Conservation (phyloP, 2,888 invertebrate species). For the Orgyia antiqua region DNA sequence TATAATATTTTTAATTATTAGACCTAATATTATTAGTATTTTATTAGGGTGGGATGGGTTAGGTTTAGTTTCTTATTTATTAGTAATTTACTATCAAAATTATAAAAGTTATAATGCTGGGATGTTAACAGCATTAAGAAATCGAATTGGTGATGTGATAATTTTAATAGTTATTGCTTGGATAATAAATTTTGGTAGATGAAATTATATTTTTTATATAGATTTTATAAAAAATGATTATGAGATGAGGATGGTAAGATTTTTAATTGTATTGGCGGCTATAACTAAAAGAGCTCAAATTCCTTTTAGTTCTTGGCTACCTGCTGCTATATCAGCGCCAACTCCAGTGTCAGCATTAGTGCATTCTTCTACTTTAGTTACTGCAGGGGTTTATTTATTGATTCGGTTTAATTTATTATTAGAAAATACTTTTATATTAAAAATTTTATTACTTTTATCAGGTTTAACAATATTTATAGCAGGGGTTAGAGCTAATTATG, state of each 20-base stretch:
- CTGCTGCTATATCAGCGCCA: constrained; percentile 86
- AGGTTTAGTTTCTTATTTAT: constrained; percentile 84
- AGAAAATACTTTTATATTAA: constrained; percentile 48
- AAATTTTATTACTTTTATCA: constrained; percentile 74
- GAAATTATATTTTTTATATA: constrained; percentile 76
- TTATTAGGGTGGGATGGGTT: constrained; percentile 86
- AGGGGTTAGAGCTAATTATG: constrained; percentile 36
- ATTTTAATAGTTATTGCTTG: constrained; percentile 80
- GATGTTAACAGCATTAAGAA: constrained; percentile 83
- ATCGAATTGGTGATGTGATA: constrained; percentile 85
- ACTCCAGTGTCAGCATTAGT: constrained; percentile 86
- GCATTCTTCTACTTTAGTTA: constrained; percentile 88
- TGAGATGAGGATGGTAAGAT: constrained; percentile 54
- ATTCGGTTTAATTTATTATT: constrained; percentile 82
- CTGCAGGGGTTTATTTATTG: constrained; percentile 85
- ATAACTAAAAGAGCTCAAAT: constrained; percentile 89
- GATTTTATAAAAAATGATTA: constrained; percentile 65
- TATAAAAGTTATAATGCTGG: constrained; percentile 82
- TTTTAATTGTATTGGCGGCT: constrained; percentile 73
- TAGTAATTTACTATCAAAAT: constrained; percentile 85
- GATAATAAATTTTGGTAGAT: constrained; percentile 74
- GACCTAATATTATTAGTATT: constrained; percentile 83
- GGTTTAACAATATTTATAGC: constrained; percentile 8
- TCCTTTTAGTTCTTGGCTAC: constrained; percentile 87
- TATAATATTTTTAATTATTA: constrained; percentile 83